A percentile compares a stretch with the other conserved stretches of the same genome.
Conservation (phyloP, 2,888 invertebrate species). For the Halictus ligatus region DNA sequence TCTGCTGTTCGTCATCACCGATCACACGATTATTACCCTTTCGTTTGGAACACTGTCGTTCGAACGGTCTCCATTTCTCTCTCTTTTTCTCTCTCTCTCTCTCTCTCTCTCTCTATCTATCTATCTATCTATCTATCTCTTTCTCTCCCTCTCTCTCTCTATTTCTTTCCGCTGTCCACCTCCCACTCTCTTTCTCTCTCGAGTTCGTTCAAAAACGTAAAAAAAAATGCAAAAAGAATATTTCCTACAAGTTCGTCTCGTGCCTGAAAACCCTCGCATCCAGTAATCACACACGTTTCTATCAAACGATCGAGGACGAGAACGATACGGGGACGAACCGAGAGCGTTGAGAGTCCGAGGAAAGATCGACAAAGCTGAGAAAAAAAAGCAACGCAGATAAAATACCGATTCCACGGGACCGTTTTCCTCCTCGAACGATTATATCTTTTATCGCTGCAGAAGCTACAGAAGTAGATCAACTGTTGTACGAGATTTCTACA, state of each 20-base stretch:
- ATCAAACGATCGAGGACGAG: constrained; percentile 50
- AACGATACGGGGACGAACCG: constrained; percentile 4
- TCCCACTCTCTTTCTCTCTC: not conserved
- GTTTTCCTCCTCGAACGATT: constrained; percentile 40
- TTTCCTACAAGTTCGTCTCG: constrained; percentile 40
- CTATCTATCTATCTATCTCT: not conserved
- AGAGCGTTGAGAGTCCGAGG: not conserved
- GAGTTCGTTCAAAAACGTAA: constrained; percentile 13
- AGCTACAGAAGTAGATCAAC: not conserved
- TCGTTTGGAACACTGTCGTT: not conserved
- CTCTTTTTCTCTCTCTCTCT: not conserved
- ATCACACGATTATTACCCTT: not conserved
- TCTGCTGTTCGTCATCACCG: constrained; percentile 10
- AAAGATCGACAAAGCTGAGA: not conserved
- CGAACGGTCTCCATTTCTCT: constrained; percentile 11
- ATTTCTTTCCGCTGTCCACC: not conserved
- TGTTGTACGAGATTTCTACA: not conserved
- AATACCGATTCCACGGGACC: not conserved
- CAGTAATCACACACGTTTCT: not conserved
- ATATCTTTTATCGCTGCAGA: constrained; percentile 21
- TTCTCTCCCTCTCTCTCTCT: not conserved
- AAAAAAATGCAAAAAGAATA: not conserved
- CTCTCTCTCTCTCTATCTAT: not conserved
- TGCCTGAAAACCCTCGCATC: constrained; percentile 25
- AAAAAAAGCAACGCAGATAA: not conserved